A percentile compares a stretch with the other conserved stretches of the same genome.
phyloP scores from a whole-genome alignment of 2,888 invertebrate genomes.

The Dione juno region DNA sequence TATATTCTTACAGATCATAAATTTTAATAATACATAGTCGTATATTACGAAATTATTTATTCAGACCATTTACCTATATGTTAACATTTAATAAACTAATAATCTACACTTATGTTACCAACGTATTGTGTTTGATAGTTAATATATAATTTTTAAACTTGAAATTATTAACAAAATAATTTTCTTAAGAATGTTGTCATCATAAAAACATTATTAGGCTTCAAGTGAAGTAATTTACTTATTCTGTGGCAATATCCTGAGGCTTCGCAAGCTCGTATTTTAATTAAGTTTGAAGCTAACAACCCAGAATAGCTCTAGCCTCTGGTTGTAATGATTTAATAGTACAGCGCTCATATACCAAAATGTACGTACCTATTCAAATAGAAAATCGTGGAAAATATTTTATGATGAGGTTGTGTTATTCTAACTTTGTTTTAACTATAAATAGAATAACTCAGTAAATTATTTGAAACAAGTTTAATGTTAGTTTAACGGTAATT shows the following conservation, averaged over 20 bases:
- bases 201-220: background rate
- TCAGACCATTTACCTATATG: too few relatives aligned
- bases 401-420: background rate
- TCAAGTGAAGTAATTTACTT: background rate
- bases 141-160: background rate
- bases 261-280: constrained; percentile 1
- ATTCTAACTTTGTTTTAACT: background rate
- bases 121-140: too few relatives aligned
- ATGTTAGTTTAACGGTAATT: background rate
- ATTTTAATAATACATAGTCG: too few relatives aligned
- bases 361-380: background rate
- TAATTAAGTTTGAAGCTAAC: constrained; percentile 10
- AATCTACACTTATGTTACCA: too few relatives aligned
- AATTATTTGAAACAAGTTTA: too few relatives aligned
- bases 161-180: background rate
- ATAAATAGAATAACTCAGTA: background rate
- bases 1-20: too few relatives aligned
- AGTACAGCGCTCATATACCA: background rate
- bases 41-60: too few relatives aligned
- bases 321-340: constrained; percentile 11
- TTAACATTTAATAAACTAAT: too few relatives aligned
- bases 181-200: background rate
- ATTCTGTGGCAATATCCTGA: constrained; percentile 15
- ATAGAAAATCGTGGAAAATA: background rate
- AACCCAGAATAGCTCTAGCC: background rate